phyloP scores from a whole-genome alignment of 2,888 invertebrate species.

The Campoplex nolae region DNA sequence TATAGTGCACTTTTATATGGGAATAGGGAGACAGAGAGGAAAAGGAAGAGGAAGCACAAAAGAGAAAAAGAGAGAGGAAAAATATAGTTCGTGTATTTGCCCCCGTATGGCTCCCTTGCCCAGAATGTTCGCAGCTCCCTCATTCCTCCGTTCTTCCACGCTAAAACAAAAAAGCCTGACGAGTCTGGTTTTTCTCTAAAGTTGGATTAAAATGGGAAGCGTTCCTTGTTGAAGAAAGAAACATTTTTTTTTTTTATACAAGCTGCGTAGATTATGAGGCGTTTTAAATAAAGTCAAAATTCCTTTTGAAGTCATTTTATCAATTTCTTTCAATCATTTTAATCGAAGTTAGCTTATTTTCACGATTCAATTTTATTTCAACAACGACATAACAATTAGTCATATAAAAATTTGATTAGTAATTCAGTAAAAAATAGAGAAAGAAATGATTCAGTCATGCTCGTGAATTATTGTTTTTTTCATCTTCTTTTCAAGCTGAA shows the following conservation, averaged over 20 bases:
- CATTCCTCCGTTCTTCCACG: neutral
- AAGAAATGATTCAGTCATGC: neutral
- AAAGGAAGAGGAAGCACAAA: constrained; percentile 21
- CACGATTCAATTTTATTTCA: too few relatives aligned
- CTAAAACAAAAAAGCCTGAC: neutral
- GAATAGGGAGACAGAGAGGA: constrained; percentile 5
- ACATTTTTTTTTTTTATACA: neutral
- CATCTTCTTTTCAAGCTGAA: neutral
- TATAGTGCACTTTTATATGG: constrained; percentile 18
- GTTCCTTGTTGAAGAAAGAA: neutral
- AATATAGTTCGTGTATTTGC: neutral
- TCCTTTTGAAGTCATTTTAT: neutral
- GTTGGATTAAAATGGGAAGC: neutral
- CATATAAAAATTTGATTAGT: too few relatives aligned
- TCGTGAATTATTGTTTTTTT: neutral
- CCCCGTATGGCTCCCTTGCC: neutral
- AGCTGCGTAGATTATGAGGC: neutral
- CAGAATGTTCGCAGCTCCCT: neutral
- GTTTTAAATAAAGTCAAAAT: neutral
- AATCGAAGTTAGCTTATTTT: neutral
- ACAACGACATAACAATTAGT: too few relatives aligned
- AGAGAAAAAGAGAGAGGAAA: neutral
- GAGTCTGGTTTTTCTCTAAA: neutral
- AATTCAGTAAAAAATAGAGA: neutral
- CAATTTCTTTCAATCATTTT: neutral